Evolutionary conservation across 2,888 invertebrate genomes (phyloP), one percentile per base, ranked within the genome.

Genomic region (Patella ulyssiponensis): DNA sequence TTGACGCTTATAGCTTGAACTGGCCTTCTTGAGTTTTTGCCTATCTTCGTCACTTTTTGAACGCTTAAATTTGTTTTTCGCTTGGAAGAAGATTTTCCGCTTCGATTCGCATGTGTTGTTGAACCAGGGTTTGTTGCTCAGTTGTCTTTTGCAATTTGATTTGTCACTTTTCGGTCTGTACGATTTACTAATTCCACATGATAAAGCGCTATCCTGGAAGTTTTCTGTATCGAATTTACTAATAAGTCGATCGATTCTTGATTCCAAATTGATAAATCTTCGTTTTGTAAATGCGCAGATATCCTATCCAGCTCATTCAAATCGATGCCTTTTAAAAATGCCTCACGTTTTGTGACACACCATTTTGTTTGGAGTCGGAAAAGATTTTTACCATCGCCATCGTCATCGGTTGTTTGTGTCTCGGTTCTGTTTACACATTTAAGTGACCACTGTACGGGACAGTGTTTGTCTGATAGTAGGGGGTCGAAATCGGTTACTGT

Each of bases 1-100:
- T 20, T 64, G 58, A 20, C 58, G n/a, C 58, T 64, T 64, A 20
- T 64, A 64, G n/a, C n/a, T n/a, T 64, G 11, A n/a, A 64, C 58
- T 64, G 58, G 58, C 58, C 9, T 64, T 20, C 20, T 64, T 15
- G 20, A 64, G 58, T 64, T 64, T 64, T n/a, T n/a, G n/a, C 20
- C 20, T 64, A 20, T 64, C 20, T 9, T n/a, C 7, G 58, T 64
- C 58, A 64, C n/a, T 20, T 20, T 64, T n/a, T 20, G n/a, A n/a
- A 64, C n/a, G 20, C 20, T 64, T n/a, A 17, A 20, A 64, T 64
- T 11, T 64, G 17, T 64, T 64, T 64, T 64, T n/a, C n/a, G 58
- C 58, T 20, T n/a, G n/a, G 20, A 64, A 64, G 20, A 64, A 64
- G 11, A 20, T n/a, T 7, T 58, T 58, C 3, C 58, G 7, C n/a